Evolutionary conservation across 2,888 invertebrate genomes (phyloP), one percentile per base, ranked within the genome.

Genomic region (Cheilosia vernalis): DNA sequence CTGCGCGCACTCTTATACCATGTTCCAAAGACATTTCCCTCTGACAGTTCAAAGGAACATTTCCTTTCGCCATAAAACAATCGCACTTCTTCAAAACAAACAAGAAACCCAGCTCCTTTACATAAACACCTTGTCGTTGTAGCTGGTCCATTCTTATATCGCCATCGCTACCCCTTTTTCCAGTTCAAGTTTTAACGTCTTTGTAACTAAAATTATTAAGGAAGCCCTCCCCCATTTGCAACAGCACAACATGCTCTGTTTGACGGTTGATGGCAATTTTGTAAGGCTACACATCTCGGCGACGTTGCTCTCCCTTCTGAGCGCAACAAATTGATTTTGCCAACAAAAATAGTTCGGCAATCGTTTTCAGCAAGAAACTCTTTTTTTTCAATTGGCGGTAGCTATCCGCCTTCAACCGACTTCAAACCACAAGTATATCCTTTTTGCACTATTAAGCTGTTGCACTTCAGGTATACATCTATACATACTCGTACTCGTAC

Each of bases 151-250:
- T 17, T 60, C 24, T 33, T 49, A n/a, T n/a, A 19, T 51, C 24
- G 21, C 37, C 55, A 30, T 30, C 42, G n/a, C 24, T 64, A 49
- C 69, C 63, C 58, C 49, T 42, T 61, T 27, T 53, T 24, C 58
- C 17, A 37, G 21, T 61, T 63, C 42, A 64, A 63, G 67, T 73
- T 78, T 79, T 21, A 73, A 73, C 49, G 33, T 73, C 66, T 55
- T 55, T 63, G 55, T 61, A 49, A 78, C 73, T 81, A 27, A 82
- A 82, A 64, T 70, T 64, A 53, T 70, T 55, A 66, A 55, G 24
- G 70, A 74, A 84, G 74, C 83, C 69, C 15, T 24, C 47, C 55
- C 30, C 9, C 27, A 24, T 53, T 51, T 72, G 21, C 27, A 30
- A 15, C 6, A 37, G 33, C 7, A 27, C 21, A 74, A 42, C 44